Percentiles rank a stretch among this genome's conserved stretches.
These are phyloP conservation scores for Habropoda laboriosa DNA, from an alignment of 1,140 invertebrate genomes.

Conservation along the genomic window DNA sequence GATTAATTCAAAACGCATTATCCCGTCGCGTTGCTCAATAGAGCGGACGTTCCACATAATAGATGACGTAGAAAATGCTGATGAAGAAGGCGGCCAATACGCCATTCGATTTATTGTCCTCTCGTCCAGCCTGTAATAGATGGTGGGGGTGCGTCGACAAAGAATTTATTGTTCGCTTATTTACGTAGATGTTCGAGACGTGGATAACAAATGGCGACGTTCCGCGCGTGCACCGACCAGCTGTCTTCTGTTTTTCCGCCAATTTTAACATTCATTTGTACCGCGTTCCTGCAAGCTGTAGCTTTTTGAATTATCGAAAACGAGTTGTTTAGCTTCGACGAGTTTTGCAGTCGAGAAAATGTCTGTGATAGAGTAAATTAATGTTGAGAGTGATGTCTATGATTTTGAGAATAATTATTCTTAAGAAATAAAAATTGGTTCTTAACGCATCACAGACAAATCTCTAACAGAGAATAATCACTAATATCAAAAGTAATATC, in stretches of 20 bases:
- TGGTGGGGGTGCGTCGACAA: not conserved
- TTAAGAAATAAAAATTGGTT: too few species aligned
- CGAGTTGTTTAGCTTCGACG: too few species aligned
- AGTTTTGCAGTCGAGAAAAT: too few species aligned
- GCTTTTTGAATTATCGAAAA: not conserved
- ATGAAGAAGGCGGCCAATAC: constrained; percentile 7
- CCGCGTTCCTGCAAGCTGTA: not conserved
- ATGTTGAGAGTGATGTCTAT: too few species aligned
- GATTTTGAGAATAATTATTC: too few species aligned
- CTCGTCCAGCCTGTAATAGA: not conserved
- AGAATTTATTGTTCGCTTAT: not conserved
- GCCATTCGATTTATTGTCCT: constrained; percentile 32
- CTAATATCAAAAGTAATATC: too few species aligned
- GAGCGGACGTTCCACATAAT: constrained; percentile 16
- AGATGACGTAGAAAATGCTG: constrained; percentile 32
- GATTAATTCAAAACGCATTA: constrained; percentile 48
- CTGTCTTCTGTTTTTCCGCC: too few species aligned
- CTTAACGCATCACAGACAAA: too few species aligned
- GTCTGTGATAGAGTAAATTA: too few species aligned
- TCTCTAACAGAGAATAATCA: too few species aligned
- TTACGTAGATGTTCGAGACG: not conserved
- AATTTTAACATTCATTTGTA: not conserved
- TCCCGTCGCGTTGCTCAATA: constrained; percentile 8
- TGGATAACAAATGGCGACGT: not conserved
- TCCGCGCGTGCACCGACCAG: not conserved